Base-by-base conservation (phyloP, 2,113 vertebrate genomes). In the Nestor notabilis region DNA sequence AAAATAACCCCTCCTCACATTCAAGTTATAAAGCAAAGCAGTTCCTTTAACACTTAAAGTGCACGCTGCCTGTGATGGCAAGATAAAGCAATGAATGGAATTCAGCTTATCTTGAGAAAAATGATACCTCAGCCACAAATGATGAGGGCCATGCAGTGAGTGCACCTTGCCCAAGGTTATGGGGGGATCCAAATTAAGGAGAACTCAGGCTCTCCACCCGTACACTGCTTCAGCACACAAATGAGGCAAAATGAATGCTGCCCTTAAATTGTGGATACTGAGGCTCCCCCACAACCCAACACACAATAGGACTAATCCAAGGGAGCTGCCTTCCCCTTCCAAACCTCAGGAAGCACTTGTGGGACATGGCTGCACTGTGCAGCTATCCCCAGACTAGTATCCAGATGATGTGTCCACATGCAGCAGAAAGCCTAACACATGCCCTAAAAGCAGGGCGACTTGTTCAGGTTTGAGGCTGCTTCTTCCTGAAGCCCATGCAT, bases 101-200 rank as follows among this genome's bases (percentile, higher is more conserved):
- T 94, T 92, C 83, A 97, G 94, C 93, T 98, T 97, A 96, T 95
- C 95, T 82, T 88, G 81, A 95, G 97, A 98, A 98, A 98, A 97
- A 69, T 28, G 85, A 98, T 92, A 93, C 71, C 90, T 96, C 81
- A 93, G 89, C 89, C 95, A 64, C 78, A 96, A 88, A 90, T 33
- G 82, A 93, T 16, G 9, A 94, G 88, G 87, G 91, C 71, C 85
- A 83, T 41, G 70, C 47, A 84, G 56, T 10, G 15, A 78, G 28
- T 11, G 15, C 31, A 71, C 13, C 50, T 7, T 68, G 33, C 39
- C 72, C 72, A 71, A 83, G 89, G 75, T 84, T 83, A 52, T 18
- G 16, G 7, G 13, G 35, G 21, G 13, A 66, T n/a, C 18, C 50
- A 71, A 19, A 5, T 17, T 6, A 31, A 25, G 20, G 44, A 80